These are phyloP conservation scores for Enteromius anoplus DNA, from an alignment of 2,797 vertebrate genomes.

Conservation along the genomic window DNA sequence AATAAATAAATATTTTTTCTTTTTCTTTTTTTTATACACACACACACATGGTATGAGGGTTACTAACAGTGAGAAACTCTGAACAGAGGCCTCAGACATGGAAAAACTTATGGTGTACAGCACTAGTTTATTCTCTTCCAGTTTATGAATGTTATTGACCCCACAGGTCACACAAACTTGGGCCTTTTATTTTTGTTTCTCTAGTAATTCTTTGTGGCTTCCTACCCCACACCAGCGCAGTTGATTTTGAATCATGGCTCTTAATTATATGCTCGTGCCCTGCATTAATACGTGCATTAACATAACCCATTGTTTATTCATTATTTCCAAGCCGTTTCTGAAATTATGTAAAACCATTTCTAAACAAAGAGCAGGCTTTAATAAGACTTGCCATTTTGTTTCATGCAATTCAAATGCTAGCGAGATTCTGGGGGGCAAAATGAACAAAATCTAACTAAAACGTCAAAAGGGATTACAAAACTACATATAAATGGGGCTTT, in stretches of 20 bases:
- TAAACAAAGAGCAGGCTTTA: conserved; percentile 80
- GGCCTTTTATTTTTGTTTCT: conserved; percentile 35
- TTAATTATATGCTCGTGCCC: conserved; percentile 77
- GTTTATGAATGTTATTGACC: conserved; percentile 22
- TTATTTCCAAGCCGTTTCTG: conserved; percentile 79
- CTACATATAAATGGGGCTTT: conserved; percentile 35
- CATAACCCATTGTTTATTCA: conserved; percentile 84
- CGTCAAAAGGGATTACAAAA: conserved; percentile 52
- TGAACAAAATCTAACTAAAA: conserved; percentile 73
- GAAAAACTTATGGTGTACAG: conserved; percentile 22
- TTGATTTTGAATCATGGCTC: conserved; percentile 72
- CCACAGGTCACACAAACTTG: conserved; percentile 17
- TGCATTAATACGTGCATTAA: conserved; percentile 83
- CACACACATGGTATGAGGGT: no score
- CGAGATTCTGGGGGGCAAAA: conserved; percentile 73
- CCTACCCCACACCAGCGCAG: background rate
- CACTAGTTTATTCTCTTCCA: conserved; percentile 13
- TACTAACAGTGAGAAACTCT: no score
- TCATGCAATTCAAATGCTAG: conserved; percentile 84
- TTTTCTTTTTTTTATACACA: no score
- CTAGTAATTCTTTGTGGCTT: conserved; percentile 13
- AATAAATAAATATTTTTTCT: no score
- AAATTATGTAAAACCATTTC: conserved; percentile 85
- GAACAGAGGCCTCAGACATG: background rate
- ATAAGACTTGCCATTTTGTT: conserved; percentile 82